phyloP scores from a whole-genome alignment of 2,797 vertebrate species.

The Poecilia velifera region DNA sequence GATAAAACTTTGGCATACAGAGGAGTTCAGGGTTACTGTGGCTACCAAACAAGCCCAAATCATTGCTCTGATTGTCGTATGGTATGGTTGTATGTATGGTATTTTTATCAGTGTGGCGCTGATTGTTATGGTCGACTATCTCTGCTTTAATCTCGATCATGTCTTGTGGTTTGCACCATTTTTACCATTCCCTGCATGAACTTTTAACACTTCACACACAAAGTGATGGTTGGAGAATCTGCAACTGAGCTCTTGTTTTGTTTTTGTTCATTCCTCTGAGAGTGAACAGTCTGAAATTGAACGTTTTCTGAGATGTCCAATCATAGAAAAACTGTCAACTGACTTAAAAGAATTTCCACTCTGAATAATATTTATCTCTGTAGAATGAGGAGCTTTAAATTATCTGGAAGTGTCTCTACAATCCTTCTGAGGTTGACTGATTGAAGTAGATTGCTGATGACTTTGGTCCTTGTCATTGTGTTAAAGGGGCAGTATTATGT shows the following conservation, averaged over 20 bases:
- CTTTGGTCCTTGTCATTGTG: neutral
- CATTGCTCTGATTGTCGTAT: neutral
- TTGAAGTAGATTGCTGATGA: neutral
- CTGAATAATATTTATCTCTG: neutral
- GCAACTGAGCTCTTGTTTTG: neutral
- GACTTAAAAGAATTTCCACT: neutral
- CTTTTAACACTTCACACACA: neutral
- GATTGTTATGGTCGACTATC: neutral
- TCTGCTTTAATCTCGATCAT: neutral
- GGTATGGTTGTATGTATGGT: no score
- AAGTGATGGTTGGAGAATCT: neutral
- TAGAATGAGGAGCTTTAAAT: neutral
- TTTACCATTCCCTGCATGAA: neutral
- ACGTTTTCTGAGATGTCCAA: neutral
- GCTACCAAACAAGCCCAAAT: neutral
- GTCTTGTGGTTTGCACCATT: no score
- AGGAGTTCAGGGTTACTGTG: neutral
- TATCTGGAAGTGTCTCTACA: neutral
- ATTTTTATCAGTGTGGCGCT: neutral
- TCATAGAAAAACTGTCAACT: neutral
- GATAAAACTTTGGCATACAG: neutral
- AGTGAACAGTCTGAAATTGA: neutral
- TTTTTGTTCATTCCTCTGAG: neutral
- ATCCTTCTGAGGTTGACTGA: neutral
- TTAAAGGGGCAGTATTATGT: neutral